Percentiles rank a stretch among this genome's conserved stretches.
Evolutionary conservation across 2,797 vertebrate genomes (phyloP).

Genomic region (Mionectes olivaceus): DNA sequence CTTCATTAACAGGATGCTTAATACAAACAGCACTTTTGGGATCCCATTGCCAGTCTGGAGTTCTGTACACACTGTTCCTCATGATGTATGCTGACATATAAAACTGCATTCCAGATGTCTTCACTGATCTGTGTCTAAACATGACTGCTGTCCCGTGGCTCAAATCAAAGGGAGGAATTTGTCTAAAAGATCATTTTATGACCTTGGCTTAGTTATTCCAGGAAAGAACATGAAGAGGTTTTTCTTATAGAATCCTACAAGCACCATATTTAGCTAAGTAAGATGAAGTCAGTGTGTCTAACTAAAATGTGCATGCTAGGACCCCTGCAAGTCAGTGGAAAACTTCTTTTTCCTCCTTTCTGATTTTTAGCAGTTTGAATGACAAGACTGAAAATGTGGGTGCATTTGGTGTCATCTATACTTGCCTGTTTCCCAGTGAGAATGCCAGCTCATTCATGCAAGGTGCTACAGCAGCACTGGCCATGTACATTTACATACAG

Average conservation of each 20-base stretch:
- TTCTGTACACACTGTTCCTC: slow-evolving; percentile 16
- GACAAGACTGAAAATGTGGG: background rate
- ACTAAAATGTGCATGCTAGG: background rate
- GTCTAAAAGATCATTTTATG: slow-evolving; percentile 3
- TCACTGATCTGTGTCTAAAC: background rate
- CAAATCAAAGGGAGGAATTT: slow-evolving; percentile 30
- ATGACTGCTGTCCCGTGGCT: background rate
- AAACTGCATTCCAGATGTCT: slow-evolving; percentile 37
- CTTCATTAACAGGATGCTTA: background rate
- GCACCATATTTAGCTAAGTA: background rate
- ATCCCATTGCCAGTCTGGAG: background rate
- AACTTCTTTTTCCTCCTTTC: background rate
- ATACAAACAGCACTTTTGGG: background rate
- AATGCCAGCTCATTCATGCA: background rate
- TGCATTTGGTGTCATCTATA: background rate
- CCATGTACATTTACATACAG: background rate
- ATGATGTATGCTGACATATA: background rate
- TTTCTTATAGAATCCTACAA: background rate
- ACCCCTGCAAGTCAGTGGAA: background rate
- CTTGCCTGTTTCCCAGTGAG: background rate
- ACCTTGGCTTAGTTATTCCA: background rate
- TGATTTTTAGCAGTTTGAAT: background rate
- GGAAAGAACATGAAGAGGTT: background rate
- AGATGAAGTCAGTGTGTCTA: background rate
- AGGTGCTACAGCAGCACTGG: background rate